A percentile compares a stretch with the other conserved stretches of the same genome.
phyloP scores from a whole-genome alignment of 2,113 vertebrate genomes.

The Pituophis catenifer region DNA sequence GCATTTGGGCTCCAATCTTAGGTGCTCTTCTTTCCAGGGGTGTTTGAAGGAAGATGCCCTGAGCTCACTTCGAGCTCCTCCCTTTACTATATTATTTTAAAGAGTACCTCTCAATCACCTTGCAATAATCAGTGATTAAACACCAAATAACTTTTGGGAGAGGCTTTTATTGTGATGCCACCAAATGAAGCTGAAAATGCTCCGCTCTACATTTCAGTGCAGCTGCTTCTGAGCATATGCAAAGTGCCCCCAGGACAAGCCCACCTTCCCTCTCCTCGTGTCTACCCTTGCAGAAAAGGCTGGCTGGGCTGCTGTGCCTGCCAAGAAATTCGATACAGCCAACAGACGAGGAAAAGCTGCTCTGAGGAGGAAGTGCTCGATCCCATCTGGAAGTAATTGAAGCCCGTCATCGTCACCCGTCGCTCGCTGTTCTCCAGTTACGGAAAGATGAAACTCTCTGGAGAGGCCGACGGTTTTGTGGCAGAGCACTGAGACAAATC shows the following conservation, averaged over 20 bases:
- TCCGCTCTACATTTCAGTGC: background rate
- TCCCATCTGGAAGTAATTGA: constrained; percentile 15
- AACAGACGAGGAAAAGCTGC: background rate
- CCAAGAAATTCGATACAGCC: background rate
- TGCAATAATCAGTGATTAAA: background rate
- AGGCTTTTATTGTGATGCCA: background rate
- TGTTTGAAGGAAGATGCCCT: background rate
- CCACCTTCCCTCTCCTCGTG: background rate
- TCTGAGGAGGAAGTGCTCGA: background rate
- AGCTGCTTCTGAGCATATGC: background rate
- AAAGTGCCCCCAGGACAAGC: background rate
- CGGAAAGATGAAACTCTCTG: constrained; percentile 3
- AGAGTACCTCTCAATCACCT: background rate
- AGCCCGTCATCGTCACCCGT: background rate
- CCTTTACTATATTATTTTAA: background rate
- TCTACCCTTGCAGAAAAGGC: background rate
- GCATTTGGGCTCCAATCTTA: background rate
- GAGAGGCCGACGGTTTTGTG: background rate
- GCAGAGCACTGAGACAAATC: background rate
- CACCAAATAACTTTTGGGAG: background rate
- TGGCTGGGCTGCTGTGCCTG: background rate
- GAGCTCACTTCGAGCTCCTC: background rate
- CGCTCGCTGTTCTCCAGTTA: background rate
- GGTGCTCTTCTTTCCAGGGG: background rate
- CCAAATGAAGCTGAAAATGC: background rate